Evolutionary conservation across 2,113 vertebrate species (phyloP), one percentile per base, ranked within the genome.

Genomic region (Pagrus major): DNA sequence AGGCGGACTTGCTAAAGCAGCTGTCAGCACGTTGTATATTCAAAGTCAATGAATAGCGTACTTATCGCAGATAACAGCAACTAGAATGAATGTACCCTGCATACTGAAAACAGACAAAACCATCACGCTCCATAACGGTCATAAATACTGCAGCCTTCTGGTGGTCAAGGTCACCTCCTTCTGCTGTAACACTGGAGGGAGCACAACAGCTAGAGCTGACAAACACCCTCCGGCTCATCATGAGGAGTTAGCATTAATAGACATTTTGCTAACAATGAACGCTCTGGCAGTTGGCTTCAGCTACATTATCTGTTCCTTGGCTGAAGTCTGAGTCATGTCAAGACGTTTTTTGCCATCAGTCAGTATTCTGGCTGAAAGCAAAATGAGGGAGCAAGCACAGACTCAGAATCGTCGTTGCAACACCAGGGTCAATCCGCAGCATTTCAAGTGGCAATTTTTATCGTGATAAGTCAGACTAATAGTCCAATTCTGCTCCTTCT

Each of bases 91-190:
- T 39, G 23, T 41, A 37, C 5, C 18, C 10, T 18, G 31, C 20
- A 52, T 9, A 18, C 4, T 31, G 14, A 56, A 63, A 77, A 47
- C 1, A 33, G 37, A 77, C n/a, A 52, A 68, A 63, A 23, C 20
- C 71, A 64, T 76, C 18, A 46, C 25, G 33, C 20, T 31, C 10
- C 46, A 55, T 18, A 67, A 51, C 41, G 39, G 25, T 18, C 49
- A 27, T 44, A 49, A 47, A 61, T n/a, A 31, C 25, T 41, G 3
- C 29, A 54, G 55, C 15, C 63, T 41, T 41, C 29, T 60, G 63
- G 60, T 60, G 33, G 60, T 55, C 76, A 86, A 83, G 79, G 84
- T 88, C 79, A 89, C 67, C 81, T 81, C 77, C 33, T 47, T 75
- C 55, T 27, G 76, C 60, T 70, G 39, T 9, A 58, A 64, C n/a